These are phyloP conservation scores for Volucella inflata DNA, from an alignment of 2,888 invertebrate species.

Conservation along the genomic window DNA sequence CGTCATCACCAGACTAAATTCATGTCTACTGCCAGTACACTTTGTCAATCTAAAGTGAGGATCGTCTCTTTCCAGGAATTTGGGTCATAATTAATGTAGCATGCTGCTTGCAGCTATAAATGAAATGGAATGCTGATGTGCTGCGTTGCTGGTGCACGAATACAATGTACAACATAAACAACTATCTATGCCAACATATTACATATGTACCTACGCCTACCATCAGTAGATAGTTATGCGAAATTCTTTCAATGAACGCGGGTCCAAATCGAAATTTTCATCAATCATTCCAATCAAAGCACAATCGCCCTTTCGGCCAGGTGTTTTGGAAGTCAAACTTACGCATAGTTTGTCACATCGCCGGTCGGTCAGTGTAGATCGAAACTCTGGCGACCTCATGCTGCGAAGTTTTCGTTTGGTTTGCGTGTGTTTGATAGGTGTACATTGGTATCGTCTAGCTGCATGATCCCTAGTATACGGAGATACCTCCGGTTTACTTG, in stretches of 20 bases:
- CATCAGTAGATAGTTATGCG: slow-evolving; percentile 12
- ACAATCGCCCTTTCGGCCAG: slow-evolving; percentile 51
- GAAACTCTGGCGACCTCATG: slow-evolving; percentile 67
- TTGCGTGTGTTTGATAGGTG: slow-evolving; percentile 27
- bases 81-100: slow-evolving; percentile 84
- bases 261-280: slow-evolving; percentile 54
- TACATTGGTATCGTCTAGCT: slow-evolving; percentile 67
- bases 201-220: slow-evolving; percentile 53
- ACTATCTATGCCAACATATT: neutral
- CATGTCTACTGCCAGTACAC: slow-evolving; percentile 59
- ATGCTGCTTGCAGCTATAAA: slow-evolving; percentile 81
- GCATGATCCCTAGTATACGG: slow-evolving; percentile 61
- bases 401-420: slow-evolving; percentile 66
- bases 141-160: slow-evolving; percentile 24
- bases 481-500: slow-evolving; percentile 62
- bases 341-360: slow-evolving; percentile 72
- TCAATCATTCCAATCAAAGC: slow-evolving; percentile 71
- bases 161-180: too few species aligned
- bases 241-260: slow-evolving; percentile 47
- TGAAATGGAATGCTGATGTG: slow-evolving; percentile 67
- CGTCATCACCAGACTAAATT: slow-evolving; percentile 44
- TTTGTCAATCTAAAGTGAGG: slow-evolving; percentile 75
- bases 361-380: slow-evolving; percentile 25
- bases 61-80: slow-evolving; percentile 81
- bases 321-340: slow-evolving; percentile 66